These are phyloP conservation scores for Drosophila biarmipes DNA, from an alignment of 1,140 invertebrate genomes.

Conservation along the genomic window DNA sequence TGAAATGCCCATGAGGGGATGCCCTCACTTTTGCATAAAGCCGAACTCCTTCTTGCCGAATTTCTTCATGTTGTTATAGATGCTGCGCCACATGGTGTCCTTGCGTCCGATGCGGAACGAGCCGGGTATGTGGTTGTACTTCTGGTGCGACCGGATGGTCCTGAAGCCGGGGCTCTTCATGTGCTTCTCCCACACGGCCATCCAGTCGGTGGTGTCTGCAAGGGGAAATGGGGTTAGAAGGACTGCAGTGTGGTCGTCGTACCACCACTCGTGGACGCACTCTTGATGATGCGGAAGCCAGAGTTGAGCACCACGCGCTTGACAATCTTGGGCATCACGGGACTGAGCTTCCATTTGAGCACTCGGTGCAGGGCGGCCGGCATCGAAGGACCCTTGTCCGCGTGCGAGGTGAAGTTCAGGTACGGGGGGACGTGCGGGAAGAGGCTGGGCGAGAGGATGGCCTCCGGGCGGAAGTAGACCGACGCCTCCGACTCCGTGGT, in stretches of 20 bases:
- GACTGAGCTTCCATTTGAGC: conserved; percentile 96
- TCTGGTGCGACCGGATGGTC: conserved; percentile 94
- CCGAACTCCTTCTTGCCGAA: conserved; percentile 93
- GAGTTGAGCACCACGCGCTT: conserved; percentile 93
- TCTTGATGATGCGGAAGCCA: conserved; percentile 93
- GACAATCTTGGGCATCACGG: conserved; percentile 94
- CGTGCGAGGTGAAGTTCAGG: conserved; percentile 92
- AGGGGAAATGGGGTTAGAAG: not conserved
- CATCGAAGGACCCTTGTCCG: conserved; percentile 87
- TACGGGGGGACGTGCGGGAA: conserved; percentile 96
- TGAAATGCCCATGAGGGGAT: too few relatives aligned
- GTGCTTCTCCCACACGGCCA: conserved; percentile 93
- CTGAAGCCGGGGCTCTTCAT: conserved; percentile 92
- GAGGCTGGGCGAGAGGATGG: conserved; percentile 89
- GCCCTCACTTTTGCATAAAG: conserved; percentile 91
- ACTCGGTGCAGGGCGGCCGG: conserved; percentile 90
- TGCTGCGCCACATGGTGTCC: conserved; percentile 96
- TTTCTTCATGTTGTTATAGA: conserved; percentile 90
- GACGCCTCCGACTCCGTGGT: conserved; percentile 63
- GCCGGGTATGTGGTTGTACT: conserved; percentile 99
- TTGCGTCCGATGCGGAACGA: conserved; percentile 99
- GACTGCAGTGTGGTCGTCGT: accelerated
- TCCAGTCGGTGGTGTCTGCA: conserved; percentile 89
- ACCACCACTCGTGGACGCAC: conserved; percentile 83
- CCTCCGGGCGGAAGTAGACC: conserved; percentile 64